These are phyloP conservation scores for Mesoclemmys tuberculata DNA, from an alignment of 2,113 vertebrate genomes.

Conservation along the genomic window DNA sequence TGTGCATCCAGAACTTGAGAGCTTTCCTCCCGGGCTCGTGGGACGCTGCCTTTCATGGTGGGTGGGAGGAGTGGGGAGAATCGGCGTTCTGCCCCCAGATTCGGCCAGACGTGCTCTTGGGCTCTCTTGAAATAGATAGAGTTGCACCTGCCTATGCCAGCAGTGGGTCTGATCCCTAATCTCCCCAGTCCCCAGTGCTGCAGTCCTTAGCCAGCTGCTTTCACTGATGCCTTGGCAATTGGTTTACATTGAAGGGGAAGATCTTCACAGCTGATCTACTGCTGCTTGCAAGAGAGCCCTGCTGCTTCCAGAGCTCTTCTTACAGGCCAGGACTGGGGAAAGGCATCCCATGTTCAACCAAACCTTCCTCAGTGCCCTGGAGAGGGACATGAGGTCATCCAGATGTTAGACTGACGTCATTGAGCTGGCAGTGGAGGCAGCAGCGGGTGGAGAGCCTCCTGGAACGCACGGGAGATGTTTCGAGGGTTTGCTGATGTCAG, in stretches of 20 bases:
- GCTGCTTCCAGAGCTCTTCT: background rate
- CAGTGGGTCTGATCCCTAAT: accelerated
- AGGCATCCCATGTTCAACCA: background rate
- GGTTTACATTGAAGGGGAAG: accelerated
- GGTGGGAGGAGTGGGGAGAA: background rate
- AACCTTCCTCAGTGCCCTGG: background rate
- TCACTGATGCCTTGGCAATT: accelerated
- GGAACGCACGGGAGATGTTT: background rate
- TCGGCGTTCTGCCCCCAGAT: background rate
- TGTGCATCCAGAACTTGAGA: accelerated
- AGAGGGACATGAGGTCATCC: background rate
- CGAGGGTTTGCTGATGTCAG: background rate
- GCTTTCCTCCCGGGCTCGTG: background rate
- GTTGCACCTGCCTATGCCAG: accelerated
- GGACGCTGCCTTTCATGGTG: background rate
- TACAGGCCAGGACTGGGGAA: accelerated
- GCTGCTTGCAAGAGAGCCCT: accelerated
- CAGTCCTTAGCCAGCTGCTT: background rate
- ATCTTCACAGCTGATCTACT: background rate
- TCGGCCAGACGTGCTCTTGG: background rate
- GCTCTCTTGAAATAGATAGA: background rate
- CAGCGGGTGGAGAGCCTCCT: background rate
- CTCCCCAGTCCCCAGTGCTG: accelerated
- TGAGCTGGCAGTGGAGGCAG: background rate
- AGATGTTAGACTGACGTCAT: background rate